A percentile compares a stretch with the other conserved stretches of the same genome.
Conservation (phyloP, 2,113 vertebrate species). For the Callocephalon fimbriatum region DNA sequence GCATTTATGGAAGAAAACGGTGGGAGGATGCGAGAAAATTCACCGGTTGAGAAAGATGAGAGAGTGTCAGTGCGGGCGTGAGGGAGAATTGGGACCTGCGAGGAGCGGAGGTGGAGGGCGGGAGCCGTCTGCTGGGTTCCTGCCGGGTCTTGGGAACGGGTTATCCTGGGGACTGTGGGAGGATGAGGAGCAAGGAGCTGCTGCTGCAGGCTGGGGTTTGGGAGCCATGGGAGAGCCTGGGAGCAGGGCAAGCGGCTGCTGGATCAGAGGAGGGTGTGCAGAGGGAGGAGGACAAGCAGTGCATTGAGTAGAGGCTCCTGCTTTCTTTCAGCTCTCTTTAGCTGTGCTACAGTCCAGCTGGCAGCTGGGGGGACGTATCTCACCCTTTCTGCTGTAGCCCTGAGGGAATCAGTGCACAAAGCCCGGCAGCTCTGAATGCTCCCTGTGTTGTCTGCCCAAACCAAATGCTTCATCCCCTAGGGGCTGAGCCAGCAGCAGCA, state of each 20-base stretch:
- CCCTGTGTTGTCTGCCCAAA: neutral
- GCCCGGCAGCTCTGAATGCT: conserved; percentile 21
- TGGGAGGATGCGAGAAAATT: conserved; percentile 47
- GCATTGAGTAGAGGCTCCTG: neutral
- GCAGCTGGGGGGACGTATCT: neutral
- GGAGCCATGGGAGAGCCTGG: neutral
- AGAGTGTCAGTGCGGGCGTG: neutral
- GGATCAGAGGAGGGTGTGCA: neutral
- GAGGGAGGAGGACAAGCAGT: neutral
- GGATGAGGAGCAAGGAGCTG: neutral
- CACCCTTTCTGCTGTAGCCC: neutral
- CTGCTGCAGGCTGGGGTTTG: accelerated
- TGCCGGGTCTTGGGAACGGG: neutral
- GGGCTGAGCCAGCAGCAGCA: neutral
- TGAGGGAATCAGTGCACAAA: neutral
- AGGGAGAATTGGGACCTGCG: neutral
- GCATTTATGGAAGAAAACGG: conserved; percentile 14
- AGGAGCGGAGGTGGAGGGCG: neutral
- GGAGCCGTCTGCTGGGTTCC: neutral
- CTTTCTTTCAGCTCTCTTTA: neutral
- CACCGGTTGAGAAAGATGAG: neutral
- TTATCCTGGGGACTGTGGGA: neutral
- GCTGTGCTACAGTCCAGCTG: neutral
- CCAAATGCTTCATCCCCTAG: neutral
- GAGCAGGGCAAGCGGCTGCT: neutral